phyloP scores from a whole-genome alignment of 92 coral and sea anemone genomes.

The Bergia puertoricense region DNA sequence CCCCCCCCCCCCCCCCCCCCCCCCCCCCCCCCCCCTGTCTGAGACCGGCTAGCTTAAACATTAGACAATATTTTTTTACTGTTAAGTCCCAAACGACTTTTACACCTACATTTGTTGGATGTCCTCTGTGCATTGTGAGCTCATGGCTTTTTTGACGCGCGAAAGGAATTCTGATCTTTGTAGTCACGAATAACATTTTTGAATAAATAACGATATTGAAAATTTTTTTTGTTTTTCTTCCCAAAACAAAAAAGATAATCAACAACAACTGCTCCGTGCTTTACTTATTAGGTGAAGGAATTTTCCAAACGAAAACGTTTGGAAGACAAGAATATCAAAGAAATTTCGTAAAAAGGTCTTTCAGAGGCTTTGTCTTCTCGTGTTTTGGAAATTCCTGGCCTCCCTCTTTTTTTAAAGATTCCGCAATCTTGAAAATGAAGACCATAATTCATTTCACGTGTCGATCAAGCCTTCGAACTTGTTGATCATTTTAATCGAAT shows the following conservation, averaged over 20 bases:
- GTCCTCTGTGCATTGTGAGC: neutral
- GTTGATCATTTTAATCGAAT: neutral
- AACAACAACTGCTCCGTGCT: neutral
- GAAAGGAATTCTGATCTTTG: neutral
- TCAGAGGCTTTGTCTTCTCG: no score
- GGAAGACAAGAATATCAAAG: neutral
- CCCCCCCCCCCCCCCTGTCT: no score
- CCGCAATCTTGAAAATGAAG: no score
- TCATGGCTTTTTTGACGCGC: neutral
- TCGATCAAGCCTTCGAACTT: neutral
- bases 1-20: no score
- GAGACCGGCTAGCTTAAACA: no score
- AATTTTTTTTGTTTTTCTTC: neutral
- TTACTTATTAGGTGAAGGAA: neutral
- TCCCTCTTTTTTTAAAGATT: no score
- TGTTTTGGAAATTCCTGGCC: no score
- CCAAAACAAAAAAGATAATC: neutral
- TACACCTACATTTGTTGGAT: neutral
- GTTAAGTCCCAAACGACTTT: no score
- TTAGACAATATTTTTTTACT: no score
- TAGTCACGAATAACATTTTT: no score
- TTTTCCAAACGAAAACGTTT: neutral
- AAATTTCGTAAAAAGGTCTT: neutral
- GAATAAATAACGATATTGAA: neutral
- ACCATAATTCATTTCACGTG: neutral